Evolutionary conservation across 2,888 invertebrate genomes (phyloP).

Genomic region (Calliscelio sp.): DNA sequence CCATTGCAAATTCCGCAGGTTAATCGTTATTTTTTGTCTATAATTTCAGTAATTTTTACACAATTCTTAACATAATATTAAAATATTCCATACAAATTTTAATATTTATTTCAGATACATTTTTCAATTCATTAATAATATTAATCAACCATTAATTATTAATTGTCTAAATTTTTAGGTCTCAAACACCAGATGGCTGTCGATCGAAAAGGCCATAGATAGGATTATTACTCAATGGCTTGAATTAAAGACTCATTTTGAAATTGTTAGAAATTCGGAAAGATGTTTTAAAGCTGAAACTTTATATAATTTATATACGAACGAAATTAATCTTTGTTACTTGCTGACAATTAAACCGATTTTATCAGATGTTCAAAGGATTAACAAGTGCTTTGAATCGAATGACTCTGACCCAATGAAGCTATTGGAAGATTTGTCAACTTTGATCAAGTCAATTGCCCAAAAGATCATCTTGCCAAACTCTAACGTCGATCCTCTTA

Average conservation of each 20-base stretch:
- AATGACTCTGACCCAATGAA: slow-evolving; percentile 49
- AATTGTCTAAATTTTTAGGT: slow-evolving; percentile 3
- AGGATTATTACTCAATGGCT: slow-evolving; percentile 78
- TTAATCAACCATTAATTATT: no score
- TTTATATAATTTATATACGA: slow-evolving; percentile 77
- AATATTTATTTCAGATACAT: no score
- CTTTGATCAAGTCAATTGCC: background rate
- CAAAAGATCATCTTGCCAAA: slow-evolving; percentile 21
- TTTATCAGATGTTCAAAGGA: slow-evolving; percentile 72
- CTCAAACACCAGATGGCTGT: slow-evolving; percentile 74
- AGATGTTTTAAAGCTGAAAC: slow-evolving; percentile 80
- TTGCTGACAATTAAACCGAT: slow-evolving; percentile 74
- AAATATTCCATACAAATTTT: no score
- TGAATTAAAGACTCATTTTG: slow-evolving; percentile 78
- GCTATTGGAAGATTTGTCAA: slow-evolving; percentile 51
- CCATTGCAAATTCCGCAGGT: slow-evolving; percentile 26
- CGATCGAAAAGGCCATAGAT: slow-evolving; percentile 77
- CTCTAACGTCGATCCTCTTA: slow-evolving; percentile 1
- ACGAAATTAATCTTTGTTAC: slow-evolving; percentile 77
- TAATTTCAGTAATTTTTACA: no score
- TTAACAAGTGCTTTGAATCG: slow-evolving; percentile 64
- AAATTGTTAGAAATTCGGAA: slow-evolving; percentile 71
- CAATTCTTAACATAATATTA: no score
- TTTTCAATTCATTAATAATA: no score
- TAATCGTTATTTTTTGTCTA: background rate